Conservation (phyloP, 2,797 vertebrate genomes). For the Octomys mimax region DNA sequence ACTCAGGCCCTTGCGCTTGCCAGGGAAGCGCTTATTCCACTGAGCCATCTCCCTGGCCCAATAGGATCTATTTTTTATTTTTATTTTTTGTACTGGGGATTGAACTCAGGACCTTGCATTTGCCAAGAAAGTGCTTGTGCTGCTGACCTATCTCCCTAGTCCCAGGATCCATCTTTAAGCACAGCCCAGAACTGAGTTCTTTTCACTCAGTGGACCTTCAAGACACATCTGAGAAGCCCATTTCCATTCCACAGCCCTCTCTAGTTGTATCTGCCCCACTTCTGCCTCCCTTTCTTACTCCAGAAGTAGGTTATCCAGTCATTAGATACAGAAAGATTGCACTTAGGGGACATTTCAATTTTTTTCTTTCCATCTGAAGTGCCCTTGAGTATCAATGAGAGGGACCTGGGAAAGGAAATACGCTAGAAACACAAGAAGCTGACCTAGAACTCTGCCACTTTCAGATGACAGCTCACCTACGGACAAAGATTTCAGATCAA, state of each 20-base stretch:
- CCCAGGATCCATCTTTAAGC: not conserved
- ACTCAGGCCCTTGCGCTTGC: not conserved
- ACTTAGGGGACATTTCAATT: not conserved
- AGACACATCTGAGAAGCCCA: not conserved
- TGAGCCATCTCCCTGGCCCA: no score
- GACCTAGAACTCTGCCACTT: not conserved
- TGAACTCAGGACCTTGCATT: no score
- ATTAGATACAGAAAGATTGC: not conserved
- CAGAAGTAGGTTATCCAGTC: not conserved
- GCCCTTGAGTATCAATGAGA: not conserved
- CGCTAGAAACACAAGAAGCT: not conserved
- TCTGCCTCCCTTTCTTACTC: not conserved
- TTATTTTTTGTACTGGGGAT: no score
- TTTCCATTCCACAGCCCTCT: not conserved
- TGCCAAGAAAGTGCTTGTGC: no score
- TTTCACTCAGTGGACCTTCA: not conserved
- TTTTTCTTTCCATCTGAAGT: not conserved
- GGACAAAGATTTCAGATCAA: not conserved
- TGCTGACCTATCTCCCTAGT: no score
- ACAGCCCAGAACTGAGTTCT: not conserved
- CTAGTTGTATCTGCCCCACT: not conserved
- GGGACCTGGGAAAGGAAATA: slow-evolving; percentile 20
- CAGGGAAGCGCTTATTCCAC: no score
- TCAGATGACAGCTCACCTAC: not conserved
- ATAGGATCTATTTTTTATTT: not conserved